Evolutionary conservation across 1,140 invertebrate species (phyloP).

Genomic region (Anastatus disparis): DNA sequence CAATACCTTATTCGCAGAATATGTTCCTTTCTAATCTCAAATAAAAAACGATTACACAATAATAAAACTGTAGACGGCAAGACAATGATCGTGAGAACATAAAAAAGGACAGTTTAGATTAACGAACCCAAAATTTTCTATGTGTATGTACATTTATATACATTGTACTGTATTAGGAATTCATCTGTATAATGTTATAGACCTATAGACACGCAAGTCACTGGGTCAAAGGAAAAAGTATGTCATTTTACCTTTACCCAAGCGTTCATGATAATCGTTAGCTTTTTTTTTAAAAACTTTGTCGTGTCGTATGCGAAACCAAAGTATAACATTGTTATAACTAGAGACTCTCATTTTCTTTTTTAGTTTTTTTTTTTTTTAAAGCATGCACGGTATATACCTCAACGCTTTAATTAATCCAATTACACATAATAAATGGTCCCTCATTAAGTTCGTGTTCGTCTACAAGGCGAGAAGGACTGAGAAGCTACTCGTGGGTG

Average conservation of each 20-base stretch:
- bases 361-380: background rate
- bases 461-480: no score
- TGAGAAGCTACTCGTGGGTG: no score
- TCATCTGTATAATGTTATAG: no score
- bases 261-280: background rate
- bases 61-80: background rate
- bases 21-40: no score
- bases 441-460: conserved; percentile 4
- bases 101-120: background rate
- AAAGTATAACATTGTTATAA: no score
- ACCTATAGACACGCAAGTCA: background rate
- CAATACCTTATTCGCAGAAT: no score
- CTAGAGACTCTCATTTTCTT: no score
- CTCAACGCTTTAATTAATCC: conserved; percentile 7
- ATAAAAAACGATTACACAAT: no score
- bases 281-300: background rate
- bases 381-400: background rate
- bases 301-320: background rate
- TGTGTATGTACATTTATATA: no score
- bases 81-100: conserved; percentile 19
- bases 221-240: background rate
- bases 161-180: no score
- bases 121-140: no score
- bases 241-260: background rate
- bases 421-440: conserved; percentile 20